Evolutionary conservation across 1,140 invertebrate species (phyloP).

Genomic region (Philopotamus ludificatus): DNA sequence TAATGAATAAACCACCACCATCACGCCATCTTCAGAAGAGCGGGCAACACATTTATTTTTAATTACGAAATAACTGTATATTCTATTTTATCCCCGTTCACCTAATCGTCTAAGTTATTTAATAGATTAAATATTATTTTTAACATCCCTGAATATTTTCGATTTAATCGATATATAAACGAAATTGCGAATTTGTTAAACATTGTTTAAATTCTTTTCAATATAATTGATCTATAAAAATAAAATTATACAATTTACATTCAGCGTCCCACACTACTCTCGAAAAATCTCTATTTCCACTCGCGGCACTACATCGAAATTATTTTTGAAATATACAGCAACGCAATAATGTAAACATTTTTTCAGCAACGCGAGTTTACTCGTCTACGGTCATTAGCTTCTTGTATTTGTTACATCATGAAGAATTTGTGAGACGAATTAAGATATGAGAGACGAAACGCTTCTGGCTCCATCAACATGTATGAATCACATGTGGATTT

Average conservation of each 20-base stretch:
- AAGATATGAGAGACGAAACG: neutral
- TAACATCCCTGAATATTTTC: too few relatives aligned
- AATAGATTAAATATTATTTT: too few relatives aligned
- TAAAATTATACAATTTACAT: too few relatives aligned
- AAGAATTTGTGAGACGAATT: neutral
- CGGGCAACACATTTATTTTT: too few relatives aligned
- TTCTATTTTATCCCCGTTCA: too few relatives aligned
- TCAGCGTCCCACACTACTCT: conserved; percentile 7
- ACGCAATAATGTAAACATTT: conserved; percentile 11
- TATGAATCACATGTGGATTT: conserved; percentile 1
- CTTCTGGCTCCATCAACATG: neutral
- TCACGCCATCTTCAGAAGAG: neutral
- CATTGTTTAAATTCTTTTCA: too few relatives aligned
- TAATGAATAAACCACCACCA: neutral
- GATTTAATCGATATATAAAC: too few relatives aligned
- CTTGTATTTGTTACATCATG: conserved; percentile 11
- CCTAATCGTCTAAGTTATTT: too few relatives aligned
- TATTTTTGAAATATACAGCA: conserved; percentile 11
- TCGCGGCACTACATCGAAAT: conserved; percentile 1
- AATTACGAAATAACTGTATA: too few relatives aligned
- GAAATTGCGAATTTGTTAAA: too few relatives aligned
- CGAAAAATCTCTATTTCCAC: conserved; percentile 14
- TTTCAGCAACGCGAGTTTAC: neutral
- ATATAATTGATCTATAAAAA: too few relatives aligned
- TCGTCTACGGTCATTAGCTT: conserved; percentile 16